A percentile compares a stretch with the other conserved stretches of the same genome.
These are phyloP conservation scores for Petrocephalus schoutedeni DNA, from an alignment of 2,797 vertebrate genomes.

Conservation along the genomic window DNA sequence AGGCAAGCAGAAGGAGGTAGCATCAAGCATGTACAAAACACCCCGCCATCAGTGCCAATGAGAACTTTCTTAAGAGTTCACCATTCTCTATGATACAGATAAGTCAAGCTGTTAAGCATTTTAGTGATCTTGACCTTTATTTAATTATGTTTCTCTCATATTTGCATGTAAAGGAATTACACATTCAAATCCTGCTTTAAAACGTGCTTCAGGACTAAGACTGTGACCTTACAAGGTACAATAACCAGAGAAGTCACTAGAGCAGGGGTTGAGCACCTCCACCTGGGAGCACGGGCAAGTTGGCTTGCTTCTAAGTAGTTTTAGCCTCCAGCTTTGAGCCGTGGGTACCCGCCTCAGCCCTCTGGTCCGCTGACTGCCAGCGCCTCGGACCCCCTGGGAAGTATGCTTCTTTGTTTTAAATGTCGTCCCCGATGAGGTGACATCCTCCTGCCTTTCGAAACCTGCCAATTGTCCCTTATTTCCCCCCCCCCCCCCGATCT, in stretches of 20 bases:
- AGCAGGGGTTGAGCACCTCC: background rate
- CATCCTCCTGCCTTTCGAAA: slow-evolving; percentile 41
- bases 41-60: slow-evolving; percentile 31
- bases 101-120: background rate
- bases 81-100: slow-evolving; percentile 31
- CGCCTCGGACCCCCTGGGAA: slow-evolving; percentile 29
- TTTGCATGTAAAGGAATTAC: background rate
- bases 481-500: slow-evolving; percentile 45
- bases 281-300: background rate
- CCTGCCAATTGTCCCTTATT: slow-evolving; percentile 51
- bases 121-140: slow-evolving; percentile 45
- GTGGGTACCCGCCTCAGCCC: background rate
- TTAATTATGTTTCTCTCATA: slow-evolving; percentile 15
- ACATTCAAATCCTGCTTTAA: background rate
- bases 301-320: background rate
- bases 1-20: slow-evolving; percentile 44
- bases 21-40: slow-evolving; percentile 36
- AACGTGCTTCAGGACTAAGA: background rate
- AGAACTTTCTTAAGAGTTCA: background rate
- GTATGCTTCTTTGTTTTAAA: slow-evolving; percentile 52
- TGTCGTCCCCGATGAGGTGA: slow-evolving; percentile 40
- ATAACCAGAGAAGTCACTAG: background rate
- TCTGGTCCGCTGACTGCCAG: slow-evolving; percentile 36
- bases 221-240: background rate
- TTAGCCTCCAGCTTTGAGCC: background rate